Percentiles rank a stretch among this genome's conserved stretches.
These are phyloP conservation scores for Cassiopea andromeda DNA, from an alignment of 30 jellyfish, hydroid and myxozoan genomes.

Conservation along the genomic window DNA sequence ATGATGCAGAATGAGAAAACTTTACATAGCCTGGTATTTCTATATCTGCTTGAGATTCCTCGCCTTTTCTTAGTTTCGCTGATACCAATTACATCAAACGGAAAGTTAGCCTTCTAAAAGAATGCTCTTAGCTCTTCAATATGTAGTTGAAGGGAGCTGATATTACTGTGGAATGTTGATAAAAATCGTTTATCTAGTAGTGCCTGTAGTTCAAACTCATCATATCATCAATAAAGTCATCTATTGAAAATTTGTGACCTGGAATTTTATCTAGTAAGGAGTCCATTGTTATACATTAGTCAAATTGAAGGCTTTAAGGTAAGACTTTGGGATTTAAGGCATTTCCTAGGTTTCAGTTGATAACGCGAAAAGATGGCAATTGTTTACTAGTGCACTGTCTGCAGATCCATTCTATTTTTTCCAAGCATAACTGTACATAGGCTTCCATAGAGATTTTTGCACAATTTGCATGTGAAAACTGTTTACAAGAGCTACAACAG, in stretches of 20 bases:
- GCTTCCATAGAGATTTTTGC: conserved; percentile 6
- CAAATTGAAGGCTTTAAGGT: conserved; percentile 8
- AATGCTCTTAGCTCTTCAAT: too few species aligned
- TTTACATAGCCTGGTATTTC: not conserved
- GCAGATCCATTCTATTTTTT: conserved; percentile 21
- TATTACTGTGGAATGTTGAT: too few species aligned
- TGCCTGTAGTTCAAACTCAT: not conserved
- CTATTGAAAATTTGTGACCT: conserved; percentile 2
- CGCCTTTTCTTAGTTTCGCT: not conserved
- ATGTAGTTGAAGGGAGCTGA: too few species aligned
- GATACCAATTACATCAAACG: not conserved
- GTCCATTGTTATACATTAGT: conserved; percentile 11
- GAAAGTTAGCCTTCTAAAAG: not conserved
- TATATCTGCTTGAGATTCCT: not conserved
- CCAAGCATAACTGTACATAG: conserved; percentile 22
- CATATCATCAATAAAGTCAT: conserved; percentile 1
- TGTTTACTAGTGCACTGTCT: conserved; percentile 9
- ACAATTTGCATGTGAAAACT: not conserved
- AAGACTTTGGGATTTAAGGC: not conserved
- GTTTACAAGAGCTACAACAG: conserved; percentile 2
- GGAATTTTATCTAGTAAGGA: not conserved
- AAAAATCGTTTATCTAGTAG: not conserved
- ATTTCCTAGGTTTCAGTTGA: not conserved
- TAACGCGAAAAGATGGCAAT: conserved; percentile 9
- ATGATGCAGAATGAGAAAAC: not conserved